Percentiles rank a stretch among this genome's conserved stretches.
phyloP scores from a whole-genome alignment of 2,888 invertebrate genomes.

The Sabatieria punctata region DNA sequence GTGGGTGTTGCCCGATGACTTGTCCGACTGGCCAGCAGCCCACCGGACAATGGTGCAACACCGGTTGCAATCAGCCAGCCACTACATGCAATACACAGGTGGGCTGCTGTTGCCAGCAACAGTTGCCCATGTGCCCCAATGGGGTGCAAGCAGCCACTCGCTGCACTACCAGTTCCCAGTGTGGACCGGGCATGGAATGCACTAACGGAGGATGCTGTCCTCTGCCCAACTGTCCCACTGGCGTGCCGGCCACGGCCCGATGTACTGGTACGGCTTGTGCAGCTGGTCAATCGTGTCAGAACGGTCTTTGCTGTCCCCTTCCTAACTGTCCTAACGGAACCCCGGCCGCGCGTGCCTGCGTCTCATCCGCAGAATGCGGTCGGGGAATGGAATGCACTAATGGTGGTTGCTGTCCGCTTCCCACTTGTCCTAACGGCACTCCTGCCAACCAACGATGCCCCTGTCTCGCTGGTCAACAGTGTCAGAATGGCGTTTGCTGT shows the following conservation, averaged over 20 bases:
- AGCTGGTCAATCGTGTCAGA: conserved; percentile 14
- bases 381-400: conserved; percentile 21
- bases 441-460: conserved; percentile 2
- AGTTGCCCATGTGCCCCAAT: conserved; percentile 1
- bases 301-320: conserved; percentile 19
- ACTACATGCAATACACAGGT: neutral
- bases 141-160: neutral
- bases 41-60: neutral
- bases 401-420: conserved; percentile 19
- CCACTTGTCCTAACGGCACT: conserved; percentile 1
- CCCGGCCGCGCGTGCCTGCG: conserved; percentile 11
- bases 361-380: too few species aligned
- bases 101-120: conserved; percentile 1
- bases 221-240: conserved; percentile 5
- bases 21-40: conserved; percentile 17
- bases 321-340: conserved; percentile 22
- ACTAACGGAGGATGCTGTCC: conserved; percentile 22
- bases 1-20: conserved; percentile 16
- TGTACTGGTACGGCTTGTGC: conserved; percentile 13
- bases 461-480: conserved; percentile 15
- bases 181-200: conserved; percentile 20
- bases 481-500: conserved; percentile 17
- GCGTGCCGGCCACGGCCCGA: neutral
- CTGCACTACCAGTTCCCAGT: conserved; percentile 14
- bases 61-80: conserved; percentile 6